phyloP scores from a whole-genome alignment of 2,797 vertebrate genomes.

The Myotis vivesi region DNA sequence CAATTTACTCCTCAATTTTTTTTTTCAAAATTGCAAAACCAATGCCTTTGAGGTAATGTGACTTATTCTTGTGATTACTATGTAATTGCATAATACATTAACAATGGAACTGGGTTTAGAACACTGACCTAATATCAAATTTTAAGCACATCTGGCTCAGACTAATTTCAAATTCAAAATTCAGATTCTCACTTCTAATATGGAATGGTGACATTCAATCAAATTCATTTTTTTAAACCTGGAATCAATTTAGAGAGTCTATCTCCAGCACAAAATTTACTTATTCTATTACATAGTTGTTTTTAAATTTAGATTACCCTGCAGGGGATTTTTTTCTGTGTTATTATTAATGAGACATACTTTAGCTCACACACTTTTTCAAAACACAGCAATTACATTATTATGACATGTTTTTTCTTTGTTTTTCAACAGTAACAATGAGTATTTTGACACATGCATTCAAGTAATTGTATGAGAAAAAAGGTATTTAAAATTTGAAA shows the following conservation, averaged over 20 bases:
- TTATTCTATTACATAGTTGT: slow-evolving; percentile 22
- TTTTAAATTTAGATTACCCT: slow-evolving; percentile 34
- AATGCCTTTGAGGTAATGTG: background rate
- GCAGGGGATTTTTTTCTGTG: slow-evolving; percentile 29
- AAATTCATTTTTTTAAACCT: background rate
- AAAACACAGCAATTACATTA: slow-evolving; percentile 57
- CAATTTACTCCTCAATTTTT: background rate
- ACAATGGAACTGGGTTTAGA: background rate
- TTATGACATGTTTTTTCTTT: slow-evolving; percentile 61
- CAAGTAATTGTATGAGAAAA: slow-evolving; percentile 20
- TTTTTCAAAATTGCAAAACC: slow-evolving; percentile 5
- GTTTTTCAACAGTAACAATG: slow-evolving; percentile 30
- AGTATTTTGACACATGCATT: slow-evolving; percentile 60
- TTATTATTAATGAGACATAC: slow-evolving; percentile 57
- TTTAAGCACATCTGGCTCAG: background rate
- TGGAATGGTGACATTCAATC: background rate
- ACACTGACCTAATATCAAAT: background rate
- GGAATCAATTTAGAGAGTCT: background rate
- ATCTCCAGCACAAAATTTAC: slow-evolving; percentile 18
- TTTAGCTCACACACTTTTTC: background rate
- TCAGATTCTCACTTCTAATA: background rate
- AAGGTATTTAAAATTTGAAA: slow-evolving; percentile 36
- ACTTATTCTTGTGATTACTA: background rate
- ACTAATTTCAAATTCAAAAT: slow-evolving; percentile 44
- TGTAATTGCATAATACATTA: background rate